phyloP scores from a whole-genome alignment of 2,888 invertebrate species.

The Heteropelma amictum region DNA sequence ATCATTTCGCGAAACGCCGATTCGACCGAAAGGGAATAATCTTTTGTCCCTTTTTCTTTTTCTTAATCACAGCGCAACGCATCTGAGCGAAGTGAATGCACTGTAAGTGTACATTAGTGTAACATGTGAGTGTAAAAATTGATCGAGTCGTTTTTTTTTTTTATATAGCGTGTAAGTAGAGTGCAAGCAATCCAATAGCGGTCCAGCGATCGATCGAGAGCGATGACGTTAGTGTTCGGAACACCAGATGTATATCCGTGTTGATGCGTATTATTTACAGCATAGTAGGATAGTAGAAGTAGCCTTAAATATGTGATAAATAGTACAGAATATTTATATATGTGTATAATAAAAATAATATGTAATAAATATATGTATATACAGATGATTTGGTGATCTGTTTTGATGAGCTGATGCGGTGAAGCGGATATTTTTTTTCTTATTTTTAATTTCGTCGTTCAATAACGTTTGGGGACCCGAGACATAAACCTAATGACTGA shows the following conservation, averaged over 20 bases:
- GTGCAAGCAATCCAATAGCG: conserved; percentile 77
- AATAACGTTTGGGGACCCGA: conserved; percentile 22
- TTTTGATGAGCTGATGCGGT: conserved; percentile 74
- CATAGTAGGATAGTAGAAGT: conserved; percentile 71
- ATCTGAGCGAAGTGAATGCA: background rate
- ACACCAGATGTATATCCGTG: conserved; percentile 75
- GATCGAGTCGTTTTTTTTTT: conserved; percentile 34
- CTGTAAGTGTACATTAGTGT: background rate
- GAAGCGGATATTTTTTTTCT: conserved; percentile 63
- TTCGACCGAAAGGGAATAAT: background rate
- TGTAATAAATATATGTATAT: conserved; percentile 61
- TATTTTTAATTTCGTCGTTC: conserved; percentile 3
- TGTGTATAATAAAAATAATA: conserved; percentile 63
- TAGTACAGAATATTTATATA: conserved; percentile 59
- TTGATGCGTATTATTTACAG: conserved; percentile 78
- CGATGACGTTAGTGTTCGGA: conserved; percentile 77
- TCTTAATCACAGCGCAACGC: conserved; percentile 3
- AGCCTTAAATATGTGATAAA: conserved; percentile 54
- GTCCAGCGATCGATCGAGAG: conserved; percentile 76
- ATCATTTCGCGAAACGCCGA: background rate
- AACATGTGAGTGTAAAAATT: conserved; percentile 23
- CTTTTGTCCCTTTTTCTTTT: background rate
- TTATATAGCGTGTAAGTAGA: conserved; percentile 67
- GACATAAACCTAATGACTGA: background rate
- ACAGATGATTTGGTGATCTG: conserved; percentile 71